Evolutionary conservation across 2,888 invertebrate species (phyloP).

Genomic region (Ophion obscuratus): DNA sequence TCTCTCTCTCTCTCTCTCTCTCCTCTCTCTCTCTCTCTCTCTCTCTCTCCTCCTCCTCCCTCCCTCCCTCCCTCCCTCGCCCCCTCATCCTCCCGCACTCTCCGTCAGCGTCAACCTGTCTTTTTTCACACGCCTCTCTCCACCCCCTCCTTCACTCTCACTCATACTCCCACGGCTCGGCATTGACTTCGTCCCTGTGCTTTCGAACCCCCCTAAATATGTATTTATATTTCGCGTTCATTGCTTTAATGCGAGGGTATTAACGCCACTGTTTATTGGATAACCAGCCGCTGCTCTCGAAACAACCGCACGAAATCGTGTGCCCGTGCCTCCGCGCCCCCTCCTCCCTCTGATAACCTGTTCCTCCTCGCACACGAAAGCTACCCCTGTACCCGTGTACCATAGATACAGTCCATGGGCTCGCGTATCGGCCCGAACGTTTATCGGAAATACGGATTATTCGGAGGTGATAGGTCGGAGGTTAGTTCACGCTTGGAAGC

Average conservation of each 20-base stretch:
- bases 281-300: slow-evolving; percentile 53
- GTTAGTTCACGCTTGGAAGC: no score
- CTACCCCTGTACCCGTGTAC: slow-evolving; percentile 10
- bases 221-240: slow-evolving; percentile 82
- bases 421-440: slow-evolving; percentile 20
- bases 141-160: neutral
- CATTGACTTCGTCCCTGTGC: slow-evolving; percentile 12
- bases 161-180: neutral
- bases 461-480: slow-evolving; percentile 6
- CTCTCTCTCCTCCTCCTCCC: slow-evolving; percentile 13
- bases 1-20: slow-evolving; percentile 16
- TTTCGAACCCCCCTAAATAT: slow-evolving; percentile 67
- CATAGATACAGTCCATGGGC: slow-evolving; percentile 21
- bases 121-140: slow-evolving; percentile 21
- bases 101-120: neutral
- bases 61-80: neutral
- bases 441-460: slow-evolving; percentile 31
- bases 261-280: slow-evolving; percentile 81
- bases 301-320: slow-evolving; percentile 23
- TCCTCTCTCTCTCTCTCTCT: neutral
- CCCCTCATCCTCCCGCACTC: no score
- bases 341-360: no score
- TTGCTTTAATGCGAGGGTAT: slow-evolving; percentile 79
- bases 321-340: no score
- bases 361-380: neutral